Evolutionary conservation across 2,888 invertebrate species (phyloP).

Genomic region (Halocaridina rubra): DNA sequence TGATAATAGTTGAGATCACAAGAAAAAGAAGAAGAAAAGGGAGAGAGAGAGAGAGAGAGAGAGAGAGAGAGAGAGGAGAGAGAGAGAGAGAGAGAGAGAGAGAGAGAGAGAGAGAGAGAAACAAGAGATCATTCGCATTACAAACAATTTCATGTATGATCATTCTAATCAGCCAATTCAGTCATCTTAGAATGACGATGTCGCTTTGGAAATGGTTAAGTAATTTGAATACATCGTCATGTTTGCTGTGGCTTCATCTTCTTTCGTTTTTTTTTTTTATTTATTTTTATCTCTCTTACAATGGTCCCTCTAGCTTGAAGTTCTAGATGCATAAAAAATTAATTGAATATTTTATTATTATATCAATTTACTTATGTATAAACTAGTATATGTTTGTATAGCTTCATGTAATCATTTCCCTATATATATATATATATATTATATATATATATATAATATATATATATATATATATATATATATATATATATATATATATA

Average conservation of each 20-base stretch:
- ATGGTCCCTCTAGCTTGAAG: no score
- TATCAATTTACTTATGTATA: not conserved
- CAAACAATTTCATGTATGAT: no score
- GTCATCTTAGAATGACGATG: no score
- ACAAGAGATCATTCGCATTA: no score
- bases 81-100: constrained; percentile 18
- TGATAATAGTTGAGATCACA: not conserved
- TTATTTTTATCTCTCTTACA: no score
- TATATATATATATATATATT: constrained; percentile 6
- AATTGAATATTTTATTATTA: not conserved
- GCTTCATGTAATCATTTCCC: not conserved
- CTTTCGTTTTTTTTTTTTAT: no score
- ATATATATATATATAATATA: constrained; percentile 1
- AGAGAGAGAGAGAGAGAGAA: constrained; percentile 21
- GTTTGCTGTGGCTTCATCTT: no score
- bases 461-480: constrained; percentile 4
- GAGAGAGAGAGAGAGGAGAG: not conserved
- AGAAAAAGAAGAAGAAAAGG: not conserved
- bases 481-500: not conserved
- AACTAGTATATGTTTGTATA: no score
- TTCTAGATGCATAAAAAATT: no score
- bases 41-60: not conserved
- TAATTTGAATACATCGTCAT: no score
- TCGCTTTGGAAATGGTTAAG: no score
- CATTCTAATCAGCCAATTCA: no score